Conservation (phyloP, 2,113 vertebrate genomes). For the Azemiops feae region DNA sequence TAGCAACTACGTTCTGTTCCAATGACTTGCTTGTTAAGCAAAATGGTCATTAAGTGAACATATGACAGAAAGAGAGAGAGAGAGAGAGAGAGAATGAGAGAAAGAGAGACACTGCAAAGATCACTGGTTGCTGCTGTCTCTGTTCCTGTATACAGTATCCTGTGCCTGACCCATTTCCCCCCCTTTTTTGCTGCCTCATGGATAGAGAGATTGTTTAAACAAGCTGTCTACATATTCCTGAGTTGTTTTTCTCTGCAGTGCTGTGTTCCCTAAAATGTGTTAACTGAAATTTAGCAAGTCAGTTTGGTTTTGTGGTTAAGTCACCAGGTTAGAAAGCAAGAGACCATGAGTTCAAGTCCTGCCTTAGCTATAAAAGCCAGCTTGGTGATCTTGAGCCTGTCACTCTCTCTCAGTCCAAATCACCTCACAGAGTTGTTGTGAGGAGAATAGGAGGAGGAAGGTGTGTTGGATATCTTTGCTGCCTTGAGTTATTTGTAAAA, state of each 20-base stretch:
- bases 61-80: too few species aligned
- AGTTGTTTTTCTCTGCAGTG: not conserved
- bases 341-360: not conserved
- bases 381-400: not conserved
- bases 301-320: not conserved
- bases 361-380: not conserved
- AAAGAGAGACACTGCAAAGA: not conserved
- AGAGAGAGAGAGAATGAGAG: not conserved
- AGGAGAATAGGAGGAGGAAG: not conserved
- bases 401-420: not conserved
- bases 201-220: not conserved
- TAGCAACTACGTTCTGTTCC: not conserved
- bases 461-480: not conserved
- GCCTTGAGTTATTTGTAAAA: not conserved
- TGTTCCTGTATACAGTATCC: not conserved
- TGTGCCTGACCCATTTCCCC: not conserved
- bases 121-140: not conserved
- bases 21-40: not conserved
- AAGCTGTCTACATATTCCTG: not conserved
- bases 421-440: not conserved
- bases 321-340: not conserved
- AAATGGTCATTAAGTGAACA: not conserved
- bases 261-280: not conserved
- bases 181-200: not conserved
- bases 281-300: not conserved